phyloP scores from a whole-genome alignment of 2,113 vertebrate species.

The Chionomys nivalis region DNA sequence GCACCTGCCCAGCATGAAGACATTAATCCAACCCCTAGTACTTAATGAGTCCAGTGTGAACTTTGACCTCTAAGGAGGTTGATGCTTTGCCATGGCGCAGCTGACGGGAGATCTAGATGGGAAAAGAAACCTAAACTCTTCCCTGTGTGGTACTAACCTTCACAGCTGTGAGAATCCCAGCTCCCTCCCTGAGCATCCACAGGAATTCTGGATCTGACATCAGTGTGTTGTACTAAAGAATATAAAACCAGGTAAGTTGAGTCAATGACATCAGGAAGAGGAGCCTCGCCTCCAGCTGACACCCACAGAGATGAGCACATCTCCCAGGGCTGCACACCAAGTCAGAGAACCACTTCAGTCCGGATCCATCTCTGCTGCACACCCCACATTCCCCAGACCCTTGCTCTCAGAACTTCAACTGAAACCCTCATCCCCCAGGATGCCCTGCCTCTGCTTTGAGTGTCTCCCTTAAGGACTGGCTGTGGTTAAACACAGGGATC shows the following conservation, averaged over 20 bases:
- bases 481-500: background rate
- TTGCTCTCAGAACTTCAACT: background rate
- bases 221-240: background rate
- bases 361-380: background rate
- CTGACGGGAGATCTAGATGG: too few species aligned
- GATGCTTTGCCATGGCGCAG: too few species aligned
- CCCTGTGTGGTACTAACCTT: background rate
- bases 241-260: background rate
- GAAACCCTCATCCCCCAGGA: background rate
- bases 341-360: background rate
- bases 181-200: background rate
- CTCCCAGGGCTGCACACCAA: too few species aligned
- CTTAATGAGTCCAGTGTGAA: background rate
- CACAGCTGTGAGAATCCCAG: background rate
- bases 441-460: background rate
- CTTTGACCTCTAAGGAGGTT: background rate
- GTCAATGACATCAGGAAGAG: background rate
- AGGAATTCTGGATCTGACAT: background rate
- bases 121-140: too few species aligned
- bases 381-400: background rate
- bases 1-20: background rate
- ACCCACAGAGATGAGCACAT: background rate
- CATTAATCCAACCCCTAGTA: background rate
- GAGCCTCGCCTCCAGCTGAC: background rate
- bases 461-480: background rate